Conservation (phyloP, 1,140 invertebrate species). For the Hesperophylax magnus region DNA sequence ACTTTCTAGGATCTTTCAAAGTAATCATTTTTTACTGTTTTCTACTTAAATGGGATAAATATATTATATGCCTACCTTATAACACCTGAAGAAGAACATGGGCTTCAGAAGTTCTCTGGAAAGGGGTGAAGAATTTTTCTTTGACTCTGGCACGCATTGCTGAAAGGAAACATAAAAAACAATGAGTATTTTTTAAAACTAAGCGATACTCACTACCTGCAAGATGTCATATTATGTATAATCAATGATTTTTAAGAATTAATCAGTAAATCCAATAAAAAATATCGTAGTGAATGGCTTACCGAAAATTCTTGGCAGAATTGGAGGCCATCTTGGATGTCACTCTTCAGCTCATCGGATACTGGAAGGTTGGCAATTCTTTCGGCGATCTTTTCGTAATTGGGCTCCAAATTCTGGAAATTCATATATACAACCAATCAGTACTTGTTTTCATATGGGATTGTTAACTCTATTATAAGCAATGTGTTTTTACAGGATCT, state of each 20-base stretch:
- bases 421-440: conserved; percentile 43
- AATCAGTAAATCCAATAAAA: too few species aligned
- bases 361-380: conserved; percentile 74
- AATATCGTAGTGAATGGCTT: conserved; percentile 47
- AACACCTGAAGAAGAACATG: conserved; percentile 80
- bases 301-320: conserved; percentile 79
- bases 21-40: too few species aligned
- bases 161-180: conserved; percentile 62
- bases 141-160: conserved; percentile 77
- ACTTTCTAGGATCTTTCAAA: too few species aligned
- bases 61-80: conserved; percentile 68
- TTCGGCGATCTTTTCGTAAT: conserved; percentile 74
- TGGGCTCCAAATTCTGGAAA: conserved; percentile 73
- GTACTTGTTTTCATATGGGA: neutral
- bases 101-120: conserved; percentile 75
- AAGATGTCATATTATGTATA: too few species aligned
- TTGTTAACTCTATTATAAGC: neutral
- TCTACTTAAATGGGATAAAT: too few species aligned
- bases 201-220: neutral
- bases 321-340: conserved; percentile 75
- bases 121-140: conserved; percentile 72
- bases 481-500: too few species aligned
- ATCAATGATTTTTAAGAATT: too few species aligned
- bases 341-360: conserved; percentile 71
- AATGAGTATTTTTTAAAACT: neutral